Evolutionary conservation across 2,888 invertebrate species (phyloP), one percentile per base, ranked within the genome.

Genomic region (Protonemura montana): DNA sequence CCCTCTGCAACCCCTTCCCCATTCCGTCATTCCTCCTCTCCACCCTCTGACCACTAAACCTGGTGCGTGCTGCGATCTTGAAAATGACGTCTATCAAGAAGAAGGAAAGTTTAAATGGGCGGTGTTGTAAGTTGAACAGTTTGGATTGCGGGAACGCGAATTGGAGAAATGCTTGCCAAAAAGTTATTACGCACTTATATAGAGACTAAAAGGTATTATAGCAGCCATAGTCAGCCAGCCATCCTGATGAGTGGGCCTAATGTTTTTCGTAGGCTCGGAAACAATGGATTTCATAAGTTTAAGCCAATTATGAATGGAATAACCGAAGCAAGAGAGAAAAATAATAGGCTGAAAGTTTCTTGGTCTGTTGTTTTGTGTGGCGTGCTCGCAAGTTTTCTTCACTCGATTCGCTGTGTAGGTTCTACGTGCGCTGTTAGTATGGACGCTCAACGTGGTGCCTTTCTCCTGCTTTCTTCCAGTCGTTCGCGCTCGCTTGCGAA

Each of bases 181-280:
- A 59, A 59, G 16, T 59, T 59, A 59, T 59, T 59, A 59, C 59
- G 59, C 59, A 59, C 59, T 59, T 59, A 59, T 59, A 59, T 59
- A 59, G n/a, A 41, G 59, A 59, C 59, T 59, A 59, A 59, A 59
- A 59, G 59, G 59, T 59, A 59, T 59, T 59, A 59, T 59, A 59
- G 21, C 59, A 59, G 59, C 59, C 59, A 41, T 13, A 41, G 41
- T 13, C 41, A 59, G 16, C 59, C 59, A 59, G 59, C 59, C 59
- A 59, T 59, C 59, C 21, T 59, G 59, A 59, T 59, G 59, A 59
- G 59, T 59, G 59, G 59, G 16, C 21, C 59, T 59, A 59, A 59
- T 59, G 59, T 59, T 10, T 59, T 59, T 59, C 21, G 59, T 10
- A 21, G 13, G 16, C 21, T 59, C 59, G 21, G 59, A 59, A 59